These are phyloP conservation scores for Drosophila nigricruria DNA, from an alignment of 2,888 invertebrate genomes.

Conservation along the genomic window DNA sequence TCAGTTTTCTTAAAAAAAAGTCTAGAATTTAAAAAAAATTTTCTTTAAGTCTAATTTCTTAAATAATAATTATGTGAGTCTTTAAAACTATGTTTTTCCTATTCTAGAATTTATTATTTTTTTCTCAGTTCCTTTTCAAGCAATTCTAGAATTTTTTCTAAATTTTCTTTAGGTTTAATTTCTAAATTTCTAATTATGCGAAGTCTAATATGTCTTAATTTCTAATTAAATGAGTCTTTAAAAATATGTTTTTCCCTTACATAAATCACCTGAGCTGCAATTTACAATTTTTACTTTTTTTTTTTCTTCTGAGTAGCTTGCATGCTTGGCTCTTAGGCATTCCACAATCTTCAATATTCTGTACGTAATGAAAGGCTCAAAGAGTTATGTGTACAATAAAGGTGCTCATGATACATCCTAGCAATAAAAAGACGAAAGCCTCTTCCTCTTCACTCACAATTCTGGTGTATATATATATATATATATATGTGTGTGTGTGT, in stretches of 20 bases:
- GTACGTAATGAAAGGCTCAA: slow-evolving; percentile 43
- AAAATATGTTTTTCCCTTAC: not conserved
- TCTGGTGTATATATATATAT: too few relatives aligned
- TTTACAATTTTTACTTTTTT: not conserved
- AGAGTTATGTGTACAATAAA: slow-evolving; percentile 59
- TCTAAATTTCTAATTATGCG: not conserved
- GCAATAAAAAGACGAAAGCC: slow-evolving; percentile 45
- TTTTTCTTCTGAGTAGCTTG: not conserved
- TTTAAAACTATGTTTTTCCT: too few relatives aligned
- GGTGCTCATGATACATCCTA: slow-evolving; percentile 45
- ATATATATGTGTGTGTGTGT: not conserved
- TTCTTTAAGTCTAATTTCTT: too few relatives aligned
- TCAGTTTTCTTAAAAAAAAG: too few relatives aligned
- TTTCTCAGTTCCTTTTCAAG: too few relatives aligned
- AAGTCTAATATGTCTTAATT: not conserved
- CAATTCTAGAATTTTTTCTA: not conserved
- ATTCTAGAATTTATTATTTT: too few relatives aligned
- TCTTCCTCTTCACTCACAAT: slow-evolving; percentile 21
- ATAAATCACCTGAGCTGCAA: slow-evolving; percentile 7
- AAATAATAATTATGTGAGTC: too few relatives aligned
- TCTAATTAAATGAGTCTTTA: not conserved
- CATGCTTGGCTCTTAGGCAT: slow-evolving; percentile 4
- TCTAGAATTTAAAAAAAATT: too few relatives aligned
- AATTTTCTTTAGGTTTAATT: not conserved
- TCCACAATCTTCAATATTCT: slow-evolving; percentile 16